phyloP scores from a whole-genome alignment of 2,888 invertebrate genomes.

The Hofmannophila pseudospretella region DNA sequence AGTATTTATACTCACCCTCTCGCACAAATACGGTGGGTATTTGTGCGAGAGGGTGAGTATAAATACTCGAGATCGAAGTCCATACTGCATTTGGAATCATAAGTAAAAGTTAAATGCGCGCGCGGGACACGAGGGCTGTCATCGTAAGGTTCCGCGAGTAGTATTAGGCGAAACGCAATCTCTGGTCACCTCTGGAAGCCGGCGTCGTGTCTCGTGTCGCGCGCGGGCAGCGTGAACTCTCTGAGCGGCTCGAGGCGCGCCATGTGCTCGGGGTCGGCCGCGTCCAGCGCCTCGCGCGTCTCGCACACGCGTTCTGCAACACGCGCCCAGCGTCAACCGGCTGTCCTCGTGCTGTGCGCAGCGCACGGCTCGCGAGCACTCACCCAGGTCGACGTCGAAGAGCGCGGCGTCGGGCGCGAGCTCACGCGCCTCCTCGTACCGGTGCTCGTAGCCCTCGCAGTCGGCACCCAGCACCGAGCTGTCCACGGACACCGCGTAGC shows the following conservation, averaged over 20 bases:
- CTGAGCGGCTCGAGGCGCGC: slow-evolving; percentile 54
- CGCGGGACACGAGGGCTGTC: too few relatives aligned
- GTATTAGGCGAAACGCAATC: too few relatives aligned
- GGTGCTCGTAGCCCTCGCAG: slow-evolving; percentile 54
- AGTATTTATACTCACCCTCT: too few relatives aligned
- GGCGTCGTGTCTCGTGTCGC: slow-evolving; percentile 42
- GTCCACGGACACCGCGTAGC: slow-evolving; percentile 55
- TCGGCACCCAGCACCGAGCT: slow-evolving; percentile 54
- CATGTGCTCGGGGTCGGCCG: slow-evolving; percentile 20
- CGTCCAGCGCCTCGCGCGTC: slow-evolving; percentile 22
- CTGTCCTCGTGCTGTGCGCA: neutral
- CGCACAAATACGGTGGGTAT: too few relatives aligned
- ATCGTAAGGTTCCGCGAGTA: too few relatives aligned
- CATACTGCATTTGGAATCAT: too few relatives aligned
- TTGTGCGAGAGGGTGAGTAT: too few relatives aligned
- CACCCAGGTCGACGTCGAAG: slow-evolving; percentile 43
- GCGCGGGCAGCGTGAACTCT: slow-evolving; percentile 47
- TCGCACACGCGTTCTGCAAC: slow-evolving; percentile 45
- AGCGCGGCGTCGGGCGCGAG: slow-evolving; percentile 24
- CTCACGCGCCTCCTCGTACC: slow-evolving; percentile 36
- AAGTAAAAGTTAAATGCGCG: too few relatives aligned
- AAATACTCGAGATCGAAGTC: too few relatives aligned
- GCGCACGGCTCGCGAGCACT: slow-evolving; percentile 2
- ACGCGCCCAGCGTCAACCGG: neutral
- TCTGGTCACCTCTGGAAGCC: too few relatives aligned